These are phyloP conservation scores for Cydia strobilella DNA, from an alignment of 1,140 invertebrate genomes.

Conservation along the genomic window DNA sequence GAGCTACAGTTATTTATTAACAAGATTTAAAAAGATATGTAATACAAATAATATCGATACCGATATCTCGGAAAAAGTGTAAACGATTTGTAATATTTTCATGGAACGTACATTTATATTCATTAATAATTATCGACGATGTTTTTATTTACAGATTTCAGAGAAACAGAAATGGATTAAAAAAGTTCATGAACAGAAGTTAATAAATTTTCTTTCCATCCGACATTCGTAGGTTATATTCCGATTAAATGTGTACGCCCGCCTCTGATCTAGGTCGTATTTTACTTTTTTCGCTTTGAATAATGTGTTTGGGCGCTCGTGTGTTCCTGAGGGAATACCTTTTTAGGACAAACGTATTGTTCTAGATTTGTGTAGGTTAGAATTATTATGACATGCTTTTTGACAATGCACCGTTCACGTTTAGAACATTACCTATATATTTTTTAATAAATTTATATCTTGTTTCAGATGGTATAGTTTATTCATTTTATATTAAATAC, in stretches of 20 bases:
- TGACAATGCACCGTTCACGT: not conserved
- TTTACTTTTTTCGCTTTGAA: constrained; percentile 24
- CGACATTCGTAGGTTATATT: constrained; percentile 3
- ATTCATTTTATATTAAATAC: not conserved
- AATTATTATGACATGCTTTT: constrained; percentile 12
- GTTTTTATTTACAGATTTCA: not conserved
- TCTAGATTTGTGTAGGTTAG: not conserved
- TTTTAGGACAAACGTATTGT: constrained; percentile 15
- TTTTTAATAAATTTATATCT: no score
- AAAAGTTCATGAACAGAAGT: not conserved
- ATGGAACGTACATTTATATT: not conserved
- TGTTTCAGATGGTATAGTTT: no score
- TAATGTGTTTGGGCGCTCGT: constrained; percentile 23
- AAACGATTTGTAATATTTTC: no score
- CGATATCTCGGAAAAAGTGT: no score
- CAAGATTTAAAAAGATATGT: not conserved
- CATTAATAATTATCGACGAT: not conserved
- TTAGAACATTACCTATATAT: not conserved
- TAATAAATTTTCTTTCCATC: not conserved
- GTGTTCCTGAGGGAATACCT: constrained; percentile 3
- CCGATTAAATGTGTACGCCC: constrained; percentile 12
- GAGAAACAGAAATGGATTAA: not conserved
- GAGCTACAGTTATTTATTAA: not conserved
- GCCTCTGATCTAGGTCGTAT: constrained; percentile 28
- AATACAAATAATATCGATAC: no score